Percentiles rank a stretch among this genome's conserved stretches.
Evolutionary conservation across 2,888 invertebrate species (phyloP).

Genomic region (Lithosia quadra): DNA sequence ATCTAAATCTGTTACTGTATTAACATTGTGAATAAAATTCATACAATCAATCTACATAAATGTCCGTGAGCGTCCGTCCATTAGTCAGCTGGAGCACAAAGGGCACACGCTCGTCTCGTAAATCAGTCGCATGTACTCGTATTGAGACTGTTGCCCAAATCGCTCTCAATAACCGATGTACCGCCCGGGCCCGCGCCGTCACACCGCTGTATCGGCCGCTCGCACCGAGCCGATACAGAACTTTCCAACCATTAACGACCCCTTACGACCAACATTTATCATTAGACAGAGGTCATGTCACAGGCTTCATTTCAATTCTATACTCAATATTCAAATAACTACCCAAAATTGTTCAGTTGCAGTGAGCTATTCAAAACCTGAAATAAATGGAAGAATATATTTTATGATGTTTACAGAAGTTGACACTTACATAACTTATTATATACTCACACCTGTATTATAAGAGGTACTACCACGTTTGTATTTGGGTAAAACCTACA

Average conservation of each 20-base stretch:
- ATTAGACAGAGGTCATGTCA: conserved; percentile 66
- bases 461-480: too few species aligned
- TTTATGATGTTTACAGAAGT: neutral
- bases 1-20: conserved; percentile 87
- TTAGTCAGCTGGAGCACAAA: conserved; percentile 86
- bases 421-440: neutral
- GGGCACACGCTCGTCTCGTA: conserved; percentile 87
- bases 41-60: conserved; percentile 88
- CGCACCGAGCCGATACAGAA: conserved; percentile 55
- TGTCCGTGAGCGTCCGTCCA: conserved; percentile 87
- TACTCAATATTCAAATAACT: conserved; percentile 31
- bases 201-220: conserved; percentile 41
- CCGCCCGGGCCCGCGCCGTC: conserved; percentile 56
- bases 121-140: conserved; percentile 83
- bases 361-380: neutral
- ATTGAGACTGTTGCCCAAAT: conserved; percentile 85
- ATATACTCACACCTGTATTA: neutral
- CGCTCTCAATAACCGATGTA: conserved; percentile 79
- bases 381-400: neutral
- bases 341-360: neutral
- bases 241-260: conserved; percentile 82
- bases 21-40: conserved; percentile 87
- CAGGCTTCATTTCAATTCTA: conserved; percentile 31
- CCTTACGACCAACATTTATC: conserved; percentile 76
- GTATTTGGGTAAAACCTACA: too few species aligned